Base-by-base conservation (phyloP, 1,140 invertebrate genomes). In the Plectrocnemia conspersa region DNA sequence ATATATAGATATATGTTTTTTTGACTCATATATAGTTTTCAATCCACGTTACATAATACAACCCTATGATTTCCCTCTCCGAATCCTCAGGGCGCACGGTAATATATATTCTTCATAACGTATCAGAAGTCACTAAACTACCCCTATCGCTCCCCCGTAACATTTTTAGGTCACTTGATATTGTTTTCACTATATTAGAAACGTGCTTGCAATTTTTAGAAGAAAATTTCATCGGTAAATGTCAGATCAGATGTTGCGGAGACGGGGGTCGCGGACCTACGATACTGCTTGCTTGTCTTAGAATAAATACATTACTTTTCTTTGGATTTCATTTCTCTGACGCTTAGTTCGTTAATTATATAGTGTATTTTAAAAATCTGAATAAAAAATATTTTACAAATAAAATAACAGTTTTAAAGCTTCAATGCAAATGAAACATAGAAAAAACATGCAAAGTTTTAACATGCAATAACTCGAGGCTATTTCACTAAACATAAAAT, bases 101-200 rank as follows among this genome's bases (percentile, higher is more conserved):
- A 54, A 59, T 59, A 56, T 61, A 56, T 61, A 56, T 56, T 61
- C 59, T 61, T 61, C 59, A 57, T 61, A 57, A 61, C 53, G 59
- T 61, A 61, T 61, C 59, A 61, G 54, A 44, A 61, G 58, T 60
- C 53, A 56, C 53, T 61, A 57, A 61, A 61, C 54, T 56, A 54
- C 59, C 54, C 58, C 54, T 59, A 52, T 55, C 54, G 49, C 46
- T 50, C 59, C 54, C 47, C 50, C 54, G 52, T 61, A 58, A 47
- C 59, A 61, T 62, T 62, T 59, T 62, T 58, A 59, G 60, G 60
- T 62, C 60, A 62, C 60, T 62, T 62, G 56, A 62, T 62, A 62
- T 62, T 62, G 60, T 62, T 62, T 62, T 62, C 60, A 62, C 60
- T 62, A 62, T 62, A 59, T 62, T 62, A 62, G 60, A 62, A 62